phyloP scores from a whole-genome alignment of 1,140 invertebrate genomes.

The Megathymus violae region DNA sequence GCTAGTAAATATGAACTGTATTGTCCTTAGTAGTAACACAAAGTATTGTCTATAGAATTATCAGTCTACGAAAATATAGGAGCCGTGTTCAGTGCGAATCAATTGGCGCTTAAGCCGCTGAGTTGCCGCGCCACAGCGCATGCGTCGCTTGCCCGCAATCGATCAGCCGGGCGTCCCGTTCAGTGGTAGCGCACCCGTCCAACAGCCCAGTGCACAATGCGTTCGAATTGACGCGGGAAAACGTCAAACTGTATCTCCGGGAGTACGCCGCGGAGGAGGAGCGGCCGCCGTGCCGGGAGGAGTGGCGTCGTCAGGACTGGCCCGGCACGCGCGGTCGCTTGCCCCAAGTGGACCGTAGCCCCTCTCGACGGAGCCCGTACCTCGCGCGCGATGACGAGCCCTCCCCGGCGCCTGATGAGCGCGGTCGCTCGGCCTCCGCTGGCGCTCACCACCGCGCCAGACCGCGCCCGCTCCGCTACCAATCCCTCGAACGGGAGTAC shows the following conservation, averaged over 20 bases:
- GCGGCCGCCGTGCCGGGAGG: constrained; percentile 78
- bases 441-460: constrained; percentile 74
- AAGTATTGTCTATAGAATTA: background rate
- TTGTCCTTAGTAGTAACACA: background rate
- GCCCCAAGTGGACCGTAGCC: constrained; percentile 93
- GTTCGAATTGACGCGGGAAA: constrained; percentile 73
- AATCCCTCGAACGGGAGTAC: too few relatives aligned
- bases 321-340: constrained; percentile 82
- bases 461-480: constrained; percentile 69
- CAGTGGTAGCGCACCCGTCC: constrained; percentile 73
- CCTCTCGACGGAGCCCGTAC: constrained; percentile 89
- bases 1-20: too few relatives aligned
- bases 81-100: constrained; percentile 32
- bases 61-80: background rate
- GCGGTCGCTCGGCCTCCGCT: constrained; percentile 81
- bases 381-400: constrained; percentile 88
- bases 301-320: constrained; percentile 77
- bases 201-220: constrained; percentile 74
- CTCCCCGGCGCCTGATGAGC: constrained; percentile 86
- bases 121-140: constrained; percentile 50
- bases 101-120: constrained; percentile 60
- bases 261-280: constrained; percentile 76
- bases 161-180: constrained; percentile 60
- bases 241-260: constrained; percentile 80
- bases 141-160: constrained; percentile 61